These are phyloP conservation scores for Xestobium rufovillosum DNA, from an alignment of 2,888 invertebrate genomes.

Conservation along the genomic window DNA sequence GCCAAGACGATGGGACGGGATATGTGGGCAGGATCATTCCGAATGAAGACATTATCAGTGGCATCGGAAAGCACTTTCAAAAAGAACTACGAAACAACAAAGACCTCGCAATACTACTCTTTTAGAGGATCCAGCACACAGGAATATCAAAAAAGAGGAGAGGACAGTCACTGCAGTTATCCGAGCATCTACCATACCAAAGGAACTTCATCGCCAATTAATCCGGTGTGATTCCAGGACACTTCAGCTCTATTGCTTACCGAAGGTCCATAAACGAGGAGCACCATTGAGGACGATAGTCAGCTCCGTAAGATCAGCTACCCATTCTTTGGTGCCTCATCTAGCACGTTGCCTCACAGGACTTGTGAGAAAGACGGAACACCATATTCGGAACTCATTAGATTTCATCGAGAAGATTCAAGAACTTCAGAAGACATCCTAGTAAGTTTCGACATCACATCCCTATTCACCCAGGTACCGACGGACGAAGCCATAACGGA, in stretches of 20 bases:
- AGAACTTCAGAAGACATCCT: conserved; percentile 4
- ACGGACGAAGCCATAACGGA: neutral
- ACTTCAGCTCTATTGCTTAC: neutral
- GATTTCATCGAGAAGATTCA: neutral
- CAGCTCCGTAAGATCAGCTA: neutral
- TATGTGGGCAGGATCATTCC: no score
- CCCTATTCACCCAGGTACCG: conserved; percentile 1
- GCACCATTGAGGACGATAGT: neutral
- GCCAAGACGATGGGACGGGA: no score
- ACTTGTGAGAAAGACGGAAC: conserved; percentile 2
- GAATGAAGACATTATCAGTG: no score
- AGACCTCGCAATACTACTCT: no score
- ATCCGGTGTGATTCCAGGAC: neutral
- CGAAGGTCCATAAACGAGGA: neutral
- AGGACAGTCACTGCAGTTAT: neutral
- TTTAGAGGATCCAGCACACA: no score
- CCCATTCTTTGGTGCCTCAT: neutral
- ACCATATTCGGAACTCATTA: neutral
- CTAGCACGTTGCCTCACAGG: neutral
- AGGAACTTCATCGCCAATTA: neutral
- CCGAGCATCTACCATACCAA: neutral
- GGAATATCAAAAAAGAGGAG: no score
- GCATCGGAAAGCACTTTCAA: no score
- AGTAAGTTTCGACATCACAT: conserved; percentile 7
- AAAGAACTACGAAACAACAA: no score